phyloP scores from a whole-genome alignment of 2,113 vertebrate species.

The Actenoides lindsayi region DNA sequence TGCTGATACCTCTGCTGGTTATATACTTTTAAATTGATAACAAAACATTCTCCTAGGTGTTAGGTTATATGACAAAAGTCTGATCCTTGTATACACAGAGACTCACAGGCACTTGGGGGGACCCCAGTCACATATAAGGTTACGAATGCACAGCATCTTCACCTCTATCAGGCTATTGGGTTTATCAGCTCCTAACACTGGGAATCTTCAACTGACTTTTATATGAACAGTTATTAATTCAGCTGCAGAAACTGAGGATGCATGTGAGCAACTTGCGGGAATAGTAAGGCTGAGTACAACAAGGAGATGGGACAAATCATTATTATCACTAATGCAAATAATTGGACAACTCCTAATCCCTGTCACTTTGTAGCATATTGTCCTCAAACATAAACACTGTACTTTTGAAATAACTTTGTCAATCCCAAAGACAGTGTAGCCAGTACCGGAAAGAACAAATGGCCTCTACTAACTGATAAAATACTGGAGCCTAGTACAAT shows the following conservation, averaged over 20 bases:
- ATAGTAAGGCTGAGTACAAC: background rate
- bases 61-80: background rate
- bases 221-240: background rate
- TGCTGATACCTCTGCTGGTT: background rate
- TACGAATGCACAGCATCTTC: background rate
- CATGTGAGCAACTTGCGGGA: accelerated
- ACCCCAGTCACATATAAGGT: background rate
- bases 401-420: background rate
- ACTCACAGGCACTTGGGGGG: background rate
- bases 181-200: background rate
- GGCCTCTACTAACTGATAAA: background rate
- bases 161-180: background rate
- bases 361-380: background rate
- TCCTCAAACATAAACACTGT: background rate
- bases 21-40: background rate
- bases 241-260: background rate
- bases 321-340: background rate
- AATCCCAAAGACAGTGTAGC: background rate
- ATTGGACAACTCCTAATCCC: background rate
- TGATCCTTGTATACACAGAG: background rate
- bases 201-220: background rate
- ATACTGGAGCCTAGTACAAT: background rate
- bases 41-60: background rate
- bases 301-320: background rate
- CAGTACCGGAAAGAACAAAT: background rate